These are phyloP conservation scores for Probosciger aterrimus DNA, from an alignment of 2,113 vertebrate genomes.

Conservation along the genomic window DNA sequence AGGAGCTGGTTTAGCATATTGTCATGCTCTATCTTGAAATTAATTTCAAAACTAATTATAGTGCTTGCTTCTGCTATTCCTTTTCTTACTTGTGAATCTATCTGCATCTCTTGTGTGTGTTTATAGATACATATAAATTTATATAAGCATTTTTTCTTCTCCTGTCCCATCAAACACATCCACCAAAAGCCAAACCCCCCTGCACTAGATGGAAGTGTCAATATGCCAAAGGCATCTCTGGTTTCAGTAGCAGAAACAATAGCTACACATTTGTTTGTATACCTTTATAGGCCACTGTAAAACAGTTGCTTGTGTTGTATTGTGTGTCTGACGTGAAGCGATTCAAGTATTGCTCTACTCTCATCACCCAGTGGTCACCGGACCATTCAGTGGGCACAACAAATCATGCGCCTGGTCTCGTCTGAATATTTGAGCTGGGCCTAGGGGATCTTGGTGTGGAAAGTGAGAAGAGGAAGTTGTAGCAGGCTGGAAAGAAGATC, in stretches of 20 bases:
- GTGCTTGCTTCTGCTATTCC: background rate
- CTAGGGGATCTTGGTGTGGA: background rate
- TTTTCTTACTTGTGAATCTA: background rate
- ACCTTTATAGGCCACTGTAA: background rate
- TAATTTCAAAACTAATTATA: conserved; percentile 1
- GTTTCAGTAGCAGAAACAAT: conserved; percentile 62
- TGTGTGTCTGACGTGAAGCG: background rate
- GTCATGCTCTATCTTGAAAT: background rate
- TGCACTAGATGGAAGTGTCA: conserved; percentile 25
- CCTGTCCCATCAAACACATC: background rate
- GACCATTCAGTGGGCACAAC: background rate
- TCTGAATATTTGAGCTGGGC: background rate
- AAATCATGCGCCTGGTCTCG: background rate
- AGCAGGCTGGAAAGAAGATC: background rate
- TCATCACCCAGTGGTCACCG: background rate
- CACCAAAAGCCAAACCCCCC: background rate
- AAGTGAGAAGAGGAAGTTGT: background rate
- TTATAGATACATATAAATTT: background rate
- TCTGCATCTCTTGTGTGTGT: background rate
- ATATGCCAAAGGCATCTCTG: conserved; percentile 30
- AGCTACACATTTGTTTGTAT: conserved; percentile 41
- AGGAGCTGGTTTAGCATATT: background rate
- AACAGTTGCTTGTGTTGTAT: background rate
- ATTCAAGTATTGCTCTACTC: background rate
- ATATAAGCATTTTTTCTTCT: background rate